Base-by-base conservation (phyloP, 2,888 invertebrate species). In the Amblyjoppa proteus region DNA sequence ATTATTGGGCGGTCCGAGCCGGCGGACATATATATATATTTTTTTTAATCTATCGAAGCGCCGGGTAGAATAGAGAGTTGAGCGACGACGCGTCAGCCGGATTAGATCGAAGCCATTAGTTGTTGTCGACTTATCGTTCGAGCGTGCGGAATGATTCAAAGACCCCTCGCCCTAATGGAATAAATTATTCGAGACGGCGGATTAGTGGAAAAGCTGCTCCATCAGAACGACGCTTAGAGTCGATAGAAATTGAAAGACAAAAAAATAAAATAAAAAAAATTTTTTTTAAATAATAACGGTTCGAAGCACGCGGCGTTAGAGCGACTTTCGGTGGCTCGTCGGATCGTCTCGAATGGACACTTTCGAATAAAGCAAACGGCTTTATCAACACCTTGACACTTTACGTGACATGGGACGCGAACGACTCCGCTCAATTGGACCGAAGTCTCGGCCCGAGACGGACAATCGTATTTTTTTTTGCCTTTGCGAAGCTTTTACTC, bases 331-430 rank as follows among this genome's bases (percentile, higher is more conserved):
- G 70, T 81, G 45, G 13, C 58, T 73, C 73, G 70, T 81, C 79
- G 61, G 77, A 68, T 83, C 25, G 61, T 79, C 69, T 49, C 69
- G 80, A 68, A 78, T 77, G 75, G 58, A 85, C 51, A 71, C 83
- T 88, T 86, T 87, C 85, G 81, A 86, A 84, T 71, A 71, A 81
- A 51, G 70, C 74, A 81, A 75, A 78, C 34, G 80, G 73, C 85
- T 58, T 61, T 51, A 77, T 76, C 69, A 64, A 75, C 78, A 75
- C 88, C 88, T 88, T 87, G 87, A 87, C 88, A 85, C 86, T 87
- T 81, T 88, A 88, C 88, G 88, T 88, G 88, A 88, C 87, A 82
- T 83, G 87, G 76, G 58, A 88, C 34, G 58, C 77, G 82, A 88
- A 79, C 83, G 84, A 83, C 66, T 84, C 80, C 58, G 75, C 51